Conservation (phyloP, 2,888 invertebrate genomes). For the Lapara coniferarum region DNA sequence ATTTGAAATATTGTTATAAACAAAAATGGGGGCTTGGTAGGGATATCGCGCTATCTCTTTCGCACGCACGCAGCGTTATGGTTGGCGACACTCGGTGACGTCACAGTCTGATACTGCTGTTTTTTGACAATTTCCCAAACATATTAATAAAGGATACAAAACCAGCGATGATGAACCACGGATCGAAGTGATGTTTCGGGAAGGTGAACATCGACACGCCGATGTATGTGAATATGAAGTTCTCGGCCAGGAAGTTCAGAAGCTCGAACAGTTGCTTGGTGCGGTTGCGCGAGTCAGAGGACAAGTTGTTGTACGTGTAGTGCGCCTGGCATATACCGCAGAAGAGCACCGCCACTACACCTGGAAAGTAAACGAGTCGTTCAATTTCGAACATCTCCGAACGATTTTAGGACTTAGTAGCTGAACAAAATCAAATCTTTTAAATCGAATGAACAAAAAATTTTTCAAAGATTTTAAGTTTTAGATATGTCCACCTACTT, state of each 20-base stretch:
- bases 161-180: slow-evolving; percentile 95
- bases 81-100: no score
- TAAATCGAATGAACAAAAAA: no score
- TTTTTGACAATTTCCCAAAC: not conserved
- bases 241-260: slow-evolving; percentile 97
- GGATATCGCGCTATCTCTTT: no score
- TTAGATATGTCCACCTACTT: no score
- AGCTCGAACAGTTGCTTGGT: slow-evolving; percentile 97
- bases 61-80: no score
- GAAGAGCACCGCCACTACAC: slow-evolving; percentile 98
- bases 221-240: slow-evolving; percentile 99
- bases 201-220: slow-evolving; percentile 99
- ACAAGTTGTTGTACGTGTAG: slow-evolving; percentile 98
- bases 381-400: no score
- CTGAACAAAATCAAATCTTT: no score
- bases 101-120: no score
- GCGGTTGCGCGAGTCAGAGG: slow-evolving; percentile 91
- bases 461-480: no score
- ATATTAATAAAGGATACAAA: slow-evolving; percentile 92
- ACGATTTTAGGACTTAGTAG: no score
- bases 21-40: no score
- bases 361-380: slow-evolving; percentile 62
- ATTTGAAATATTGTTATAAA: no score
- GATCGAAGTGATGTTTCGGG: slow-evolving; percentile 96
- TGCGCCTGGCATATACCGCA: slow-evolving; percentile 99